These are phyloP conservation scores for Ectemnius lituratus DNA, from an alignment of 2,888 invertebrate species.

Conservation along the genomic window DNA sequence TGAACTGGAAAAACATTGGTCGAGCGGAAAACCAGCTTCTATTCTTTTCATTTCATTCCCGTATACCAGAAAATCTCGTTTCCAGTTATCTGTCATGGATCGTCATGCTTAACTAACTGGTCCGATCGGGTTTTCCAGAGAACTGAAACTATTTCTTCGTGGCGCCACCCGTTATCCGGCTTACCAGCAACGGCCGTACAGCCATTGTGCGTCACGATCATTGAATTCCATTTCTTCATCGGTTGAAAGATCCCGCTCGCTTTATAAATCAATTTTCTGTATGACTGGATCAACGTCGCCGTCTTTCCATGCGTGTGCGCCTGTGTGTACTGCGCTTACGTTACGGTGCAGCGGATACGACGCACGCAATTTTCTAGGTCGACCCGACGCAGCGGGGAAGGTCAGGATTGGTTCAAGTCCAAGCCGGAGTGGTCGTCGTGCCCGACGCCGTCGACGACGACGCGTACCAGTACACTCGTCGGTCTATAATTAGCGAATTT, in stretches of 20 bases:
- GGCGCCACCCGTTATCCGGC: too few species aligned
- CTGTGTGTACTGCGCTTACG: conserved; percentile 17
- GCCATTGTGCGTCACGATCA: not conserved
- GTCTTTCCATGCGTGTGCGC: too few species aligned
- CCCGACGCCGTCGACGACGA: conserved; percentile 45
- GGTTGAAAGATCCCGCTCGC: not conserved
- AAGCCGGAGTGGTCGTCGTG: conserved; percentile 65
- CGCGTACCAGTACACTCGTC: conserved; percentile 49
- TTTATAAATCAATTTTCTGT: not conserved
- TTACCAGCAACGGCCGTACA: too few species aligned
- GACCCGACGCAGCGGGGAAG: conserved; percentile 71
- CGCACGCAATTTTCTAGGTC: conserved; percentile 73
- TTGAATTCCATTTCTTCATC: not conserved
- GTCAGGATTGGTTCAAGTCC: conserved; percentile 76
- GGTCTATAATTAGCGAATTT: conserved; percentile 73
- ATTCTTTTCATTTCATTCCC: too few species aligned
- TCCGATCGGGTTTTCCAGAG: too few species aligned
- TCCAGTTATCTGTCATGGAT: too few species aligned
- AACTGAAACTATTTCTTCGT: too few species aligned
- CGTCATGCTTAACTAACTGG: too few species aligned
- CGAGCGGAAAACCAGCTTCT: too few species aligned
- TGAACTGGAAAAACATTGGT: too few species aligned
- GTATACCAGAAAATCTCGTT: too few species aligned
- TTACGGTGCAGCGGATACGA: conserved; percentile 49
- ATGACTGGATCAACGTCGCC: not conserved